Conservation (phyloP, 1,140 invertebrate genomes). For the Yoshiicerus persimilis region DNA sequence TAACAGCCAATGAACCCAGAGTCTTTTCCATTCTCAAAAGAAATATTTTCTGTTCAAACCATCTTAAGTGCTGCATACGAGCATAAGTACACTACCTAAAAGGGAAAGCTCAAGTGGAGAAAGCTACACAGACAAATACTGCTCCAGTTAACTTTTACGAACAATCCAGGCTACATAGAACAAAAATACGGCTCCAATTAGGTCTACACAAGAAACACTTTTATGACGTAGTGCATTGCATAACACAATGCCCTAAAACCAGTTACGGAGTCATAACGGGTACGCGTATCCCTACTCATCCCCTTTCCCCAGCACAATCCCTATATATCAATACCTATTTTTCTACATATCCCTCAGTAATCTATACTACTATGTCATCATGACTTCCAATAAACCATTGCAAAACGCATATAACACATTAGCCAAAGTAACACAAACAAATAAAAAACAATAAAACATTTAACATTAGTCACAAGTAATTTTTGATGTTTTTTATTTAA, state of each 20-base stretch:
- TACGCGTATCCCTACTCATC: background rate
- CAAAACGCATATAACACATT: too few species aligned
- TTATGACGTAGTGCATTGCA: background rate
- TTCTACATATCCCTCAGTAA: too few species aligned
- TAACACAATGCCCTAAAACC: background rate
- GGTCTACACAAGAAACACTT: background rate
- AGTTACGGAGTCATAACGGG: background rate
- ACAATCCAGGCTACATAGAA: background rate
- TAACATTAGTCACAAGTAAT: too few species aligned
- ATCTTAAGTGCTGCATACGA: background rate
- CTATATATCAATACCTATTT: too few species aligned
- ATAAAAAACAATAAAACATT: too few species aligned
- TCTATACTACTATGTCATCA: too few species aligned
- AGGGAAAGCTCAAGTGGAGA: background rate
- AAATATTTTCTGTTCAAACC: background rate
- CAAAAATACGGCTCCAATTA: background rate
- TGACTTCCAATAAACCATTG: too few species aligned
- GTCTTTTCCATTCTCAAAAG: background rate
- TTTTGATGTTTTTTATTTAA: too few species aligned
- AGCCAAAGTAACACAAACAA: too few species aligned
- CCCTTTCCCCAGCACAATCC: background rate
- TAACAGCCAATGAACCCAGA: background rate
- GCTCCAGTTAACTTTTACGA: background rate
- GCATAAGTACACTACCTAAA: background rate
- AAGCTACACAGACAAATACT: background rate